Evolutionary conservation across 1,140 invertebrate species (phyloP).

Genomic region (Laodelphax striatellus): DNA sequence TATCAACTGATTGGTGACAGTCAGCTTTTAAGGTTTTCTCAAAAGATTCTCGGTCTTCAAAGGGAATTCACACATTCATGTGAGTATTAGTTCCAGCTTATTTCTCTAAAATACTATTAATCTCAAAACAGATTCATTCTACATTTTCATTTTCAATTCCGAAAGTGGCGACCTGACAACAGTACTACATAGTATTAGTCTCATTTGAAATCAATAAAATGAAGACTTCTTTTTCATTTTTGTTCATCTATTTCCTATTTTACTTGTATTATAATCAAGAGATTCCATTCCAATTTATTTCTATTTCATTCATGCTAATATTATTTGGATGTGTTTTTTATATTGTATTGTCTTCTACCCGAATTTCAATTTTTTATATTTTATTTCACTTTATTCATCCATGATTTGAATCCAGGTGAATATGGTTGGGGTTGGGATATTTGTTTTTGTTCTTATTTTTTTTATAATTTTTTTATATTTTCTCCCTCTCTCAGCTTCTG

Average conservation of each 20-base stretch:
- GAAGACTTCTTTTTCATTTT: no score
- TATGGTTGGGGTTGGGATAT: no score
- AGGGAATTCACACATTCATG: background rate
- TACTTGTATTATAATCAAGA: background rate
- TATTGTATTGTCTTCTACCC: background rate
- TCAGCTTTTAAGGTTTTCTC: conserved; percentile 7
- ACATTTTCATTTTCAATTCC: no score
- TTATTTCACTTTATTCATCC: no score
- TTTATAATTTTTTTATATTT: background rate
- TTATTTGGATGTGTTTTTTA: background rate
- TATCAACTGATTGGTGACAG: conserved; percentile 10
- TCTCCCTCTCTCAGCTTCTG: background rate
- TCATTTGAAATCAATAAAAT: no score
- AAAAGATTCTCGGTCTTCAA: conserved; percentile 4
- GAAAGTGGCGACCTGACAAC: no score
- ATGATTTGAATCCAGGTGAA: no score
- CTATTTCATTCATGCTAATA: background rate
- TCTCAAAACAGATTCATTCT: background rate
- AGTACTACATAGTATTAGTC: no score
- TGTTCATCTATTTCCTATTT: no score
- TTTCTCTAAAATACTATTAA: background rate
- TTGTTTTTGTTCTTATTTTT: background rate
- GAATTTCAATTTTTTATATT: background rate
- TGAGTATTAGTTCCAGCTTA: background rate
- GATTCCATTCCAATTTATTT: background rate